Evolutionary conservation across 2,113 vertebrate genomes (phyloP), one percentile per base, ranked within the genome.

Genomic region (Calypte anna): DNA sequence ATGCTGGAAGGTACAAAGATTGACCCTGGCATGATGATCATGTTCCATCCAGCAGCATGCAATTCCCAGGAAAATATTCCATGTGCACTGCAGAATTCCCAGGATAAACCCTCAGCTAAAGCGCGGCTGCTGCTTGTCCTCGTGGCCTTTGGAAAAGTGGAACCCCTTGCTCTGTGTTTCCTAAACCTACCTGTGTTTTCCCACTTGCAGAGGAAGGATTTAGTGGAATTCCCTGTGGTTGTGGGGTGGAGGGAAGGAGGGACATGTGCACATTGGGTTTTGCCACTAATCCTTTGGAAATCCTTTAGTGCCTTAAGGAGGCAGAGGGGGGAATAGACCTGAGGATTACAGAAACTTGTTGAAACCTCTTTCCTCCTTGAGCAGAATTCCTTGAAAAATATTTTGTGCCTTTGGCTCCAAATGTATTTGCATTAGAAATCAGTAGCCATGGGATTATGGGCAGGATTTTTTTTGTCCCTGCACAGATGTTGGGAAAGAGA

Each of bases 271-370:
- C 75, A 50, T 58, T 92, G 81, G 72, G 70, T 80, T 86, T 73
- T 95, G 82, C 66, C 58, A 88, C 66, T 82, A 91, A 95, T 93
- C 86, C 83, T 96, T 91, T 78, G 82, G 94, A 94, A 96, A 95
- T 95, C 95, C 93, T 96, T 96, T 90, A 93, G 97, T 94, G 96
- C 96, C 95, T 97, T 97, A 96, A 90, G 69, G 92, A 97, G 96
- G 92, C 82, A 91, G 74, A 96, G 79, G 63, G 88, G 61, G 61
- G 44, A 83, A 66, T 79, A 87, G 78, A 77, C 62, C 36, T 70
- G 88, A 78, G 89, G 90, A 79, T 94, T 91, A 95, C 40, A 82
- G 43, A 84, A 84, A 81, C 54, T 76, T 94, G 40, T 67, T 93
- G 88, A 82, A 92, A 94, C 30, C 46, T 94, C 84, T 96, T 96